Conservation (phyloP, 2,888 invertebrate genomes). For the Bellardia pandia region DNA sequence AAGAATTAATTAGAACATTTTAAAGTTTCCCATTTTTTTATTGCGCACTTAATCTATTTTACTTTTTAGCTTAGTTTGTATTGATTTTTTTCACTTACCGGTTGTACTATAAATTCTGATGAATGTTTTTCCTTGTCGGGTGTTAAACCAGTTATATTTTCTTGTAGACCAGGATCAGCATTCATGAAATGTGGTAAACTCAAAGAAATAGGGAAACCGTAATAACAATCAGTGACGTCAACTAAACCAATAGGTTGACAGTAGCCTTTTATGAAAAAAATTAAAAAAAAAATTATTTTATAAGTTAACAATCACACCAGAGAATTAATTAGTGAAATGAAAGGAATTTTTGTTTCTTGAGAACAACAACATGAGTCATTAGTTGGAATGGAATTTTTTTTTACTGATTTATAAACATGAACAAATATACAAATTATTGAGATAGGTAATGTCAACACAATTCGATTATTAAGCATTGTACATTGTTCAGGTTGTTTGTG, state of each 20-base stretch:
- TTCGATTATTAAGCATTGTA: background rate
- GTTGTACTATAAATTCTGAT: slow-evolving; percentile 91
- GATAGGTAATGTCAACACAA: slow-evolving; percentile 23
- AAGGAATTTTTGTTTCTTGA: slow-evolving; percentile 24
- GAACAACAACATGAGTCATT: slow-evolving; percentile 26
- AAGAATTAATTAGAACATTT: too few species aligned
- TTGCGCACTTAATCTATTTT: too few species aligned
- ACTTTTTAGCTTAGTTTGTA: background rate
- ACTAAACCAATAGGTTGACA: slow-evolving; percentile 91
- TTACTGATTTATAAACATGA: background rate
- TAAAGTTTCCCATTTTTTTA: background rate
- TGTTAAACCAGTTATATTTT: slow-evolving; percentile 88
- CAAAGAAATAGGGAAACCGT: slow-evolving; percentile 94
- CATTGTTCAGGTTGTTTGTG: background rate
- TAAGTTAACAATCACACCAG: slow-evolving; percentile 6
- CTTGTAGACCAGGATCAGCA: slow-evolving; percentile 87
- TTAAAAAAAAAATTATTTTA: slow-evolving; percentile 23
- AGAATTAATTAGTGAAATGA: slow-evolving; percentile 25
- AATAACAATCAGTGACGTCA: slow-evolving; percentile 94
- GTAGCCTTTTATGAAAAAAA: slow-evolving; percentile 82
- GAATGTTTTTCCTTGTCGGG: slow-evolving; percentile 88
- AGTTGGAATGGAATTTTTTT: slow-evolving; percentile 50
- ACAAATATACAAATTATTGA: slow-evolving; percentile 12
- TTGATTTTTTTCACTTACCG: slow-evolving; percentile 85
- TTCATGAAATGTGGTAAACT: slow-evolving; percentile 95